These are phyloP conservation scores for Rattus rattus DNA, from an alignment of 2,113 vertebrate genomes.

Conservation along the genomic window DNA sequence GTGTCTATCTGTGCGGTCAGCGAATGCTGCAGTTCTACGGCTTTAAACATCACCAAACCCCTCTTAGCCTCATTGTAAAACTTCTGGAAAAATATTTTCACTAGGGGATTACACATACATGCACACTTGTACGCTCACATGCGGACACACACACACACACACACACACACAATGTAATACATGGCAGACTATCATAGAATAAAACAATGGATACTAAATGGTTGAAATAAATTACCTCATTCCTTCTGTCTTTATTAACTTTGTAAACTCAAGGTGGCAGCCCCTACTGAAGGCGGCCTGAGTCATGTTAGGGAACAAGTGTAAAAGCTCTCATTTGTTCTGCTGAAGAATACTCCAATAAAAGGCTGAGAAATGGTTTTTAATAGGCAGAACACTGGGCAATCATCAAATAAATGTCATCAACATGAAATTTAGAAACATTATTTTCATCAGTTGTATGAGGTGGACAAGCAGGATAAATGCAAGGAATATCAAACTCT, in stretches of 20 bases:
- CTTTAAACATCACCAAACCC: background rate
- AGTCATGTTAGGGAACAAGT: background rate
- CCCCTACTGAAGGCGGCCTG: background rate
- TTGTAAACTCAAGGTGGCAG: background rate
- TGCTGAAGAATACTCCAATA: background rate
- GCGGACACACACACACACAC: background rate
- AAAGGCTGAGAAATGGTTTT: background rate
- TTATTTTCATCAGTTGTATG: background rate
- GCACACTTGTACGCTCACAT: background rate
- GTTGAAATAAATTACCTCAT: background rate
- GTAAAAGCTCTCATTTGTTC: background rate
- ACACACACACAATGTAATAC: background rate
- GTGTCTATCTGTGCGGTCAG: background rate
- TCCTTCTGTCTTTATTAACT: background rate
- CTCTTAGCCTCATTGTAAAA: background rate
- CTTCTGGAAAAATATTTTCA: background rate
- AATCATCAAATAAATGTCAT: constrained; percentile 10
- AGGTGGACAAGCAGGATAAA: background rate
- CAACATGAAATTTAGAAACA: constrained; percentile 7
- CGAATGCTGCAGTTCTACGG: background rate
- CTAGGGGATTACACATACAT: background rate
- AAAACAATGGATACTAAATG: background rate
- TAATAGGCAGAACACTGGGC: background rate
- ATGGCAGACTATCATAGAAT: background rate
- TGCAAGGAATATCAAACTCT: background rate